These are phyloP conservation scores for Mesoligia furuncula DNA, from an alignment of 2,888 invertebrate genomes.

Conservation along the genomic window DNA sequence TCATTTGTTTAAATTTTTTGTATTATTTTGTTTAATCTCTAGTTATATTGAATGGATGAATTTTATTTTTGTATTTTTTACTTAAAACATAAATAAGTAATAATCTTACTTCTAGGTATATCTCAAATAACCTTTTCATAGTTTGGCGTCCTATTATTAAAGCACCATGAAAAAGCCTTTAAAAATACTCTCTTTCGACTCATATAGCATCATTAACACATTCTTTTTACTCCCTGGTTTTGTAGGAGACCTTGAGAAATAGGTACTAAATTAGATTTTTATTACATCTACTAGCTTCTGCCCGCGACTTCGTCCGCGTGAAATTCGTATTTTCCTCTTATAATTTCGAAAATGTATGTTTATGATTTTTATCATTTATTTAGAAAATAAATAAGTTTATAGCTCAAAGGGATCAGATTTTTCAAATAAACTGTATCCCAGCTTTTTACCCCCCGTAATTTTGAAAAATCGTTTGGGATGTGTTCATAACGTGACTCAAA, in stretches of 20 bases:
- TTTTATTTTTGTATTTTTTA: neutral
- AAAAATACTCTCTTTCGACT: neutral
- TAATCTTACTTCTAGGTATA: too few relatives aligned
- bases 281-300: too few relatives aligned
- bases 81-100: neutral
- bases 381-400: too few relatives aligned
- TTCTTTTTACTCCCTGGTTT: neutral
- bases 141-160: neutral
- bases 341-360: too few relatives aligned
- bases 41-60: neutral
- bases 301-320: too few relatives aligned
- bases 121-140: neutral
- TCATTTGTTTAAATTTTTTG: neutral
- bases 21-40: neutral
- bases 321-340: too few relatives aligned
- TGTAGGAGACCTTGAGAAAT: slow-evolving; percentile 3
- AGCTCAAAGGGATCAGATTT: too few relatives aligned
- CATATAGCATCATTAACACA: neutral
- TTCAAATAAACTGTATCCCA: too few relatives aligned
- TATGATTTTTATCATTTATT: too few relatives aligned
- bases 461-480: too few relatives aligned
- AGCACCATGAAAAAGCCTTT: neutral
- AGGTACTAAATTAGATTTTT: slow-evolving; percentile 32
- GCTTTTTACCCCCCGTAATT: too few relatives aligned
- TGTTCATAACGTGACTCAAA: too few relatives aligned